Base-by-base conservation (phyloP, 2,888 invertebrate genomes). In the Drosophila antonietae region DNA sequence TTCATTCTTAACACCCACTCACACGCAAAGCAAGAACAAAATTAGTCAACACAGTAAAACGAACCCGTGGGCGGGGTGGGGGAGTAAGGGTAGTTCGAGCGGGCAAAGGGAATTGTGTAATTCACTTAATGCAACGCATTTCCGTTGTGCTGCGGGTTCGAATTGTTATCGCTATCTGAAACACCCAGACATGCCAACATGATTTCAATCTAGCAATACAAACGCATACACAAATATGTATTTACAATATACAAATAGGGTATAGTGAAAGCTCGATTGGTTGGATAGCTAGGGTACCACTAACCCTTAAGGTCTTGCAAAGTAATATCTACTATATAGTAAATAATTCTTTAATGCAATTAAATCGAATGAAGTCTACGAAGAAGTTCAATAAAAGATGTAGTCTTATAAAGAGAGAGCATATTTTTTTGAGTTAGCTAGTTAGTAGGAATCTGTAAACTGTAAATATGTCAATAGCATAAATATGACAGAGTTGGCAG, bases 101-200 rank as follows among this genome's bases (percentile, higher is more conserved):
- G 23, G 15, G 23, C 37, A 2, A 20, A 41, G 9, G n/a, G 49
- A 56, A 59, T 44, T 49, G 65, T 53, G 78, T 76, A 85, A 83
- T 86, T 83, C 83, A 76, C 81, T 80, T 86, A 83, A 83, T 86
- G 83, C 83, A 86, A 74, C 65, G 74, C 83, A 86, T 83, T 83
- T 83, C 83, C 83, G 86, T 62, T 71, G 53, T 74, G 76, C 76
- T 80, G 79, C 73, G 73, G 71, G 76, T 51, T 73, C 57, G 61
- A 69, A 77, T 51, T 39, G 71, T 15, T 55, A 71, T 69, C 70
- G 67, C 58, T 67, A 75, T 75, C 75, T 64, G 53, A 65, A 68
- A 65, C 58, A 37, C 47, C 56, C 71, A 56, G 44, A 56, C 65
- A 75, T 44, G 63, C 73, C 66, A 77, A 77, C 76, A 77, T 77